phyloP scores from a whole-genome alignment of 1,140 invertebrate genomes.

The Drosophila subobscura region DNA sequence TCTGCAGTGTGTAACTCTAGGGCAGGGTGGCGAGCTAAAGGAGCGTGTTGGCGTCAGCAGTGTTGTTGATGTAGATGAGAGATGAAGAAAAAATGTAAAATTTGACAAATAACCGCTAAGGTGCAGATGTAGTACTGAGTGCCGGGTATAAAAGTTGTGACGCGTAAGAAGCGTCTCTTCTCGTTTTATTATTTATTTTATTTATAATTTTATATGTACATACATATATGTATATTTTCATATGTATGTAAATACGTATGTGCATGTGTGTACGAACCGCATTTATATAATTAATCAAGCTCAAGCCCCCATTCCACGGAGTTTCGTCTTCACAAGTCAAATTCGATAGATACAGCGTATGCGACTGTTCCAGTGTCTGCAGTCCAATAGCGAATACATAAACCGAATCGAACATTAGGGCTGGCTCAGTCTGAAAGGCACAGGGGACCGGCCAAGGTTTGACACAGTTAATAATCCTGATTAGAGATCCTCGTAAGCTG shows the following conservation, averaged over 20 bases:
- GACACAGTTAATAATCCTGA: background rate
- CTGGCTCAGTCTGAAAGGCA: conserved; percentile 91
- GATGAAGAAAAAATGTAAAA: background rate
- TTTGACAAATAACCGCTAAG: no score
- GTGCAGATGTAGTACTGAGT: no score
- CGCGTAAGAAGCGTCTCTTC: no score
- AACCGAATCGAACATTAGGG: conserved; percentile 95
- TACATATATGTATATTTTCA: background rate
- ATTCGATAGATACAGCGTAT: conserved; percentile 86
- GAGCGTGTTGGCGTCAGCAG: no score
- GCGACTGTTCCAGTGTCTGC: conserved; percentile 88
- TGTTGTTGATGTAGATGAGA: no score
- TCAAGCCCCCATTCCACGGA: conserved; percentile 93
- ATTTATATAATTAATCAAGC: conserved; percentile 95
- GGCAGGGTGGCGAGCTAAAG: no score
- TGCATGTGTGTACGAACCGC: conserved; percentile 85
- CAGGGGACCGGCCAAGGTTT: background rate
- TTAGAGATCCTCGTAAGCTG: background rate
- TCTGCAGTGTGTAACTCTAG: no score
- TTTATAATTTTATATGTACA: background rate
- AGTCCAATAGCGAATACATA: conserved; percentile 94
- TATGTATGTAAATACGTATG: background rate
- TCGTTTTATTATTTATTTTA: no score
- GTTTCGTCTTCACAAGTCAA: conserved; percentile 92
- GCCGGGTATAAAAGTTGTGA: no score